Conservation (phyloP, 2,888 invertebrate genomes). For the Plebejus anna region DNA sequence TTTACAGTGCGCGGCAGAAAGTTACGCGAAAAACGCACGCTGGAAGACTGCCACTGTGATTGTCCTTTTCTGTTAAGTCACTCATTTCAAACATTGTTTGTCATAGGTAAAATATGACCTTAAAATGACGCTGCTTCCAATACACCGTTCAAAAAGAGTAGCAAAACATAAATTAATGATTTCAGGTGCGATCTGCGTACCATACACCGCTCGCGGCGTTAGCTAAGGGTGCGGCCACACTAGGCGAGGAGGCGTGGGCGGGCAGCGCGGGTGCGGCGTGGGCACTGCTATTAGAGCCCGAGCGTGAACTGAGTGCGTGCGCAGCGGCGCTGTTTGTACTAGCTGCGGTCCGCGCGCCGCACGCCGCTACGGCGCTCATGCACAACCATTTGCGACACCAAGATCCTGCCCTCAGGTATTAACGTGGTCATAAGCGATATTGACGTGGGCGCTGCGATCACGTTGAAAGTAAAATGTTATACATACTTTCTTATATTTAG, state of each 20-base stretch:
- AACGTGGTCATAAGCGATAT: not conserved
- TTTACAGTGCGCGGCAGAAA: too few relatives aligned
- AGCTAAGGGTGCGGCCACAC: slow-evolving; percentile 93
- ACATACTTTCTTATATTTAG: not conserved
- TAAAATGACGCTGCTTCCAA: not conserved
- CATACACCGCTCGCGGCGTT: slow-evolving; percentile 93
- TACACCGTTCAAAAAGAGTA: not conserved
- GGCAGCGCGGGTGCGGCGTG: slow-evolving; percentile 96
- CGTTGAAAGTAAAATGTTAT: not conserved
- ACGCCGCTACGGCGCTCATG: slow-evolving; percentile 93
- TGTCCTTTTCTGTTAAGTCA: too few relatives aligned
- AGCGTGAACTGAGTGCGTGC: slow-evolving; percentile 90
- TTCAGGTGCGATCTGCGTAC: slow-evolving; percentile 90
- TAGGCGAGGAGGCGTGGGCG: slow-evolving; percentile 91
- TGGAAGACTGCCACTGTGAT: too few relatives aligned
- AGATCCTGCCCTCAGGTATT: slow-evolving; percentile 86
- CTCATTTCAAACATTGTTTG: too few relatives aligned
- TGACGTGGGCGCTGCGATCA: not conserved
- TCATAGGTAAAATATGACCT: not conserved
- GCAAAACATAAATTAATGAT: not conserved
- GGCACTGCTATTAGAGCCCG: slow-evolving; percentile 96
- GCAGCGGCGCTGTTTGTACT: slow-evolving; percentile 95
- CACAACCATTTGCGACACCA: slow-evolving; percentile 91
- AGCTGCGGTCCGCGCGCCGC: slow-evolving; percentile 94
- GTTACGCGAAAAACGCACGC: too few relatives aligned